Evolutionary conservation across 1,140 invertebrate genomes (phyloP).

Genomic region (Dendrolimus kikuchii): DNA sequence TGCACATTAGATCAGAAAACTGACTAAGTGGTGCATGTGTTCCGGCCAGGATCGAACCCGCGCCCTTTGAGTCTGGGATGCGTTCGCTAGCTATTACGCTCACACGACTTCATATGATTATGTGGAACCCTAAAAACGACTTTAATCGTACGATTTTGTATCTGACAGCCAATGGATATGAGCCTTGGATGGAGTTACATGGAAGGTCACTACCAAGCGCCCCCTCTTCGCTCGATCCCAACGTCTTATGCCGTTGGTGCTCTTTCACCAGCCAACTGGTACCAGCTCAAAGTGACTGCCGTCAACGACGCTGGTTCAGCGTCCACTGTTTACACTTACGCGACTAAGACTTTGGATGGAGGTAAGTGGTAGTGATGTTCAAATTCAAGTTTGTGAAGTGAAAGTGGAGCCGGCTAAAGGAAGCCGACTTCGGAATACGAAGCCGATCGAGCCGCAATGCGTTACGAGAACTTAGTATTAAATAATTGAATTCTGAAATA

Average conservation of each 20-base stretch:
- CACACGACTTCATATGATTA: too few species aligned
- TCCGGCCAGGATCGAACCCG: too few species aligned
- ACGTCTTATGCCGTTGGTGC: slow-evolving; percentile 73
- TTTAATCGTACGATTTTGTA: too few species aligned
- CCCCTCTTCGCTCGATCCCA: slow-evolving; percentile 81
- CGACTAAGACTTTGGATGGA: slow-evolving; percentile 85
- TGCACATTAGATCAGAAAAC: too few species aligned
- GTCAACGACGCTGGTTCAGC: slow-evolving; percentile 86
- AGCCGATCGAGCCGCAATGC: too few species aligned
- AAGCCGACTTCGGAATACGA: too few species aligned
- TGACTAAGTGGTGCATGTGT: too few species aligned
- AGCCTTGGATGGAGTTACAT: slow-evolving; percentile 76
- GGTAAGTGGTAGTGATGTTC: slow-evolving; percentile 64
- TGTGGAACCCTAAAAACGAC: too few species aligned
- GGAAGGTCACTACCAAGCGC: slow-evolving; percentile 76
- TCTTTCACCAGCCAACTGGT: slow-evolving; percentile 84
- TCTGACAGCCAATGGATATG: slow-evolving; percentile 34
- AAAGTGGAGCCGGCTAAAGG: slow-evolving; percentile 13
- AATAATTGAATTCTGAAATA: too few species aligned
- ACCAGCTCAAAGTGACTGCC: slow-evolving; percentile 83
- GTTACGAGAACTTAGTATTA: too few species aligned
- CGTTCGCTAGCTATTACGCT: too few species aligned
- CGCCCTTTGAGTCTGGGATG: too few species aligned
- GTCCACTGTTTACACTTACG: slow-evolving; percentile 81
- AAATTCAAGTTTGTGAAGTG: slow-evolving; percentile 1